phyloP scores from a whole-genome alignment of 2,888 invertebrate genomes.

The Lepetodrilus schrolli region DNA sequence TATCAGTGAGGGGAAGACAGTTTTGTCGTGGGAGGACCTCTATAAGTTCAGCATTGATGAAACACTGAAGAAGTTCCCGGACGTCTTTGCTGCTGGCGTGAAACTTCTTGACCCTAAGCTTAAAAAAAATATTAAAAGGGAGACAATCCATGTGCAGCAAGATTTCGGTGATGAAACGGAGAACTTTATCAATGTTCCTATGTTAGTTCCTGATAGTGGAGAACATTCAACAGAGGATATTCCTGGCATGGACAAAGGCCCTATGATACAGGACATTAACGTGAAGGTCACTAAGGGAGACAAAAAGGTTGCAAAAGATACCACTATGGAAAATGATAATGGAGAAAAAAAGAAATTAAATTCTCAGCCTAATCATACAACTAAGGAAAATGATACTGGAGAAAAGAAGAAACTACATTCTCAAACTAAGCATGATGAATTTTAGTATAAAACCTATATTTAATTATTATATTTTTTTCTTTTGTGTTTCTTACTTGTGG shows the following conservation, averaged over 20 bases:
- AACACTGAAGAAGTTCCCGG: constrained; percentile 5
- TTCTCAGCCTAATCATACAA: too few relatives aligned
- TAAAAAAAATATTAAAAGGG: neutral
- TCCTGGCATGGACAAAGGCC: neutral
- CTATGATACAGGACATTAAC: neutral
- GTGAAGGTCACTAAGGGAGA: constrained; percentile 13
- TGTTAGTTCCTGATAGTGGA: neutral
- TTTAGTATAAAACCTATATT: too few relatives aligned
- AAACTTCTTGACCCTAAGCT: neutral
- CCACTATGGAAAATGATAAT: neutral
- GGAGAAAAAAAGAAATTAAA: too few relatives aligned
- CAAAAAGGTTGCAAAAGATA: neutral
- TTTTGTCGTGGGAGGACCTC: neutral
- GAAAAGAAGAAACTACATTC: too few relatives aligned
- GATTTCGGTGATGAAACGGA: neutral
- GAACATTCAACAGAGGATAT: neutral
- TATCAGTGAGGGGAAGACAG: neutral
- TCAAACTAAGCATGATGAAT: too few relatives aligned
- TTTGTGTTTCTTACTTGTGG: too few relatives aligned
- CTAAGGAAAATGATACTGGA: too few relatives aligned
- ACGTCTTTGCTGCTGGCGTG: constrained; percentile 21
- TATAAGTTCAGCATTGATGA: neutral
- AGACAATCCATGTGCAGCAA: neutral
- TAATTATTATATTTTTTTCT: too few relatives aligned
- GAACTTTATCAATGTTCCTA: neutral